These are phyloP conservation scores for Chrysomela aeneicollis DNA, from an alignment of 2,888 invertebrate species.

Conservation along the genomic window DNA sequence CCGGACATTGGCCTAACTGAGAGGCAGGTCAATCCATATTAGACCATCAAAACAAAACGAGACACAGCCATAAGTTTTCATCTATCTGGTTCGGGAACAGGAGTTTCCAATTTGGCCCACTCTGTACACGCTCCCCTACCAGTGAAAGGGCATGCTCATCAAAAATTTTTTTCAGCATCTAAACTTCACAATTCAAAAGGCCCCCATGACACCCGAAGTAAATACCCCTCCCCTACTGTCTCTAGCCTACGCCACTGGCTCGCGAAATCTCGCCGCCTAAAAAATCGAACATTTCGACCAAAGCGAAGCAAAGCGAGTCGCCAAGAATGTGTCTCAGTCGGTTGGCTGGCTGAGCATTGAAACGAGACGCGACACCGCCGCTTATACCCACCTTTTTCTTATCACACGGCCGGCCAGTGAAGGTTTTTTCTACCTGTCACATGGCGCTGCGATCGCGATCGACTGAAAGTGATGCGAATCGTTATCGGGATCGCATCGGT, in stretches of 20 bases:
- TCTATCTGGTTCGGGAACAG: no score
- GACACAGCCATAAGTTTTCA: no score
- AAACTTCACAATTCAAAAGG: no score
- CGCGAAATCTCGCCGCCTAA: constrained; percentile 31
- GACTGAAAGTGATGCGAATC: constrained; percentile 37
- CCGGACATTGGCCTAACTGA: no score
- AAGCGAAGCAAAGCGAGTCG: not conserved
- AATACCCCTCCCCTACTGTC: no score
- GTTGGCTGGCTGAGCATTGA: constrained; percentile 17
- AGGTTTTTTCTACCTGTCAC: constrained; percentile 48
- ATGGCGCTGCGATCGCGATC: constrained; percentile 39
- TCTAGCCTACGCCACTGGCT: not conserved
- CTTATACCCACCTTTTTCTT: constrained; percentile 45
- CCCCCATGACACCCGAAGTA: no score
- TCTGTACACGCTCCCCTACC: no score
- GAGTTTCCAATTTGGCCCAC: no score
- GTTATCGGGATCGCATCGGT: constrained; percentile 25
- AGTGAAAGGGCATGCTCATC: no score
- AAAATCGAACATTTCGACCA: not conserved
- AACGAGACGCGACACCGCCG: constrained; percentile 17
- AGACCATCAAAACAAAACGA: no score
- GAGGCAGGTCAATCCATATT: no score
- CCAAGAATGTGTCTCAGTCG: constrained; percentile 20
- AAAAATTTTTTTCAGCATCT: no score
- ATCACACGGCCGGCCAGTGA: constrained; percentile 43